phyloP scores from a whole-genome alignment of 2,113 vertebrate species.

The Bungarus multicinctus region DNA sequence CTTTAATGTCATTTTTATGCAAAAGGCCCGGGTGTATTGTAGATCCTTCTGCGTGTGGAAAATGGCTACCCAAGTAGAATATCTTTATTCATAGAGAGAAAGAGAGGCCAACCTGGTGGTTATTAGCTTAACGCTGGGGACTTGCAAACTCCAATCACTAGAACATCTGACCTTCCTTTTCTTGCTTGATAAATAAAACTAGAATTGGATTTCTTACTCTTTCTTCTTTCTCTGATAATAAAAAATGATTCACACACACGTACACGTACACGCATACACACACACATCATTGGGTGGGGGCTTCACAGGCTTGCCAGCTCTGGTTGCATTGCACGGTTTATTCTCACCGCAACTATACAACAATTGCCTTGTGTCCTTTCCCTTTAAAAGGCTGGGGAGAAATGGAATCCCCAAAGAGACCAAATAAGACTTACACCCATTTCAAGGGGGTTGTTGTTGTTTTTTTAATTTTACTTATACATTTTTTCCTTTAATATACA shows the following conservation, averaged over 20 bases:
- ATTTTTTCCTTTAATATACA: no score
- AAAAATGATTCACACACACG: not conserved
- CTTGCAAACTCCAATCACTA: not conserved
- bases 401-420: not conserved
- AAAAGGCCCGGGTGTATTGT: not conserved
- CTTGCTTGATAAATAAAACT: not conserved
- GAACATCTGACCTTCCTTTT: not conserved
- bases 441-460: no score
- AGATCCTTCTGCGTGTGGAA: not conserved
- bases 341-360: not conserved
- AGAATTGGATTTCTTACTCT: not conserved
- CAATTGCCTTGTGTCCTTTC: not conserved
- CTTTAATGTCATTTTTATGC: not conserved
- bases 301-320: not conserved
- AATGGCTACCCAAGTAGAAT: not conserved
- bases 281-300: not conserved
- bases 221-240: not conserved
- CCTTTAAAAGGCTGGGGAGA: not conserved
- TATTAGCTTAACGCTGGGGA: not conserved
- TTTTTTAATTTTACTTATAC: no score
- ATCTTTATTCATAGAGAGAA: accelerated
- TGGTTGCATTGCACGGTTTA: accelerated
- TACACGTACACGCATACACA: not conserved
- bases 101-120: accelerated
- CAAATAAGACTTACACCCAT: not conserved